Percentiles rank a stretch among this genome's conserved stretches.
These are phyloP conservation scores for Anseranas semipalmata DNA, from an alignment of 2,113 vertebrate species.

Conservation along the genomic window DNA sequence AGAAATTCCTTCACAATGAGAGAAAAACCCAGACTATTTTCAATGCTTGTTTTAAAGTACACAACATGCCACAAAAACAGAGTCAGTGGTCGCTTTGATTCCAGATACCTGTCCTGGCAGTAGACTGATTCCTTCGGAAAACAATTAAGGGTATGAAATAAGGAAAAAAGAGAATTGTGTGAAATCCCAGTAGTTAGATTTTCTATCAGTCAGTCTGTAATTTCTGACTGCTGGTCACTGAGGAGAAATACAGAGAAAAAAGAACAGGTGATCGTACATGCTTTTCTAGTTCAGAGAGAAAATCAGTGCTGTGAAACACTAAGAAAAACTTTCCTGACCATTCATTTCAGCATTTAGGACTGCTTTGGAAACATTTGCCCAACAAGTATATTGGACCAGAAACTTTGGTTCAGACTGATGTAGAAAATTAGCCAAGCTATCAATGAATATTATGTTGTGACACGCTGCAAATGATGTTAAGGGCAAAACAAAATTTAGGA, in stretches of 20 bases:
- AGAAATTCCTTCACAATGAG: constrained; percentile 43
- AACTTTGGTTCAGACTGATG: not conserved
- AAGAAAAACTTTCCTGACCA: not conserved
- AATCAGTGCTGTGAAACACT: not conserved
- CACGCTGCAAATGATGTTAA: not conserved
- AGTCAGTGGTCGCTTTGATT: not conserved
- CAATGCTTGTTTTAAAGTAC: not conserved
- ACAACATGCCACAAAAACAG: not conserved
- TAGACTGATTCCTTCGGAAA: not conserved
- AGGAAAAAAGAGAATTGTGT: not conserved
- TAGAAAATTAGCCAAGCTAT: not conserved
- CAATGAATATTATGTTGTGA: not conserved
- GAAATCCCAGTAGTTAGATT: not conserved
- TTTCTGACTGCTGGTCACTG: not conserved
- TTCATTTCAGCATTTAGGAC: not conserved
- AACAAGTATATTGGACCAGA: not conserved
- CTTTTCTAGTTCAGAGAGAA: not conserved
- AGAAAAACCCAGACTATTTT: not conserved
- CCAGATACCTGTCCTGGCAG: not conserved
- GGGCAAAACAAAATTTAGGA: not conserved
- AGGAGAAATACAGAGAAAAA: not conserved
- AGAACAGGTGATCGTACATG: not conserved
- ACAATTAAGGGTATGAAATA: not conserved
- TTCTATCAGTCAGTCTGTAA: not conserved
- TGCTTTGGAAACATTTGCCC: not conserved